Conservation (phyloP, 2,113 vertebrate species). For the Ceyx melanurus region DNA sequence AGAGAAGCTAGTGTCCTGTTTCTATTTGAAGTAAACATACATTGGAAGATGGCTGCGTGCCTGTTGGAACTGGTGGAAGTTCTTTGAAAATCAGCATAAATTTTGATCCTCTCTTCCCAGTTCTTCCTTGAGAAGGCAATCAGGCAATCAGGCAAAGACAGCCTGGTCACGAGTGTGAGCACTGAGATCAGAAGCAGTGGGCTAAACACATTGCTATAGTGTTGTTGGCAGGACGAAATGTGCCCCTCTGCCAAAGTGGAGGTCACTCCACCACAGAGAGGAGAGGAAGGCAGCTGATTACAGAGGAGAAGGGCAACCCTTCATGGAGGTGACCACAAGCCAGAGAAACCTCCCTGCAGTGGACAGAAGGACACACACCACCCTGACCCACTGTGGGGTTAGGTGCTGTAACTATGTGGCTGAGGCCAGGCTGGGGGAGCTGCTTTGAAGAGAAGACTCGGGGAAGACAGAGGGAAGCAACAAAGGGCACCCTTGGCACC, state of each 20-base stretch:
- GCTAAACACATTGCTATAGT: background rate
- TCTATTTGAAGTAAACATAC: background rate
- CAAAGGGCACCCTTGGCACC: fast-evolving
- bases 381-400: background rate
- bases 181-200: background rate
- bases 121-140: background rate
- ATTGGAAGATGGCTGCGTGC: fast-evolving
- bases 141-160: background rate
- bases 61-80: background rate
- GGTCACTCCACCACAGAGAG: background rate
- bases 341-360: background rate
- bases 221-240: fast-evolving
- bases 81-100: background rate
- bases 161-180: background rate
- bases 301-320: fast-evolving
- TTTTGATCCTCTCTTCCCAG: background rate
- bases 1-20: background rate
- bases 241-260: background rate
- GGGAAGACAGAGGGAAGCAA: fast-evolving
- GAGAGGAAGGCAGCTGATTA: background rate
- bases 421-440: background rate
- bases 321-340: fast-evolving
- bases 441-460: background rate
- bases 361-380: background rate
- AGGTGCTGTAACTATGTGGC: fast-evolving